phyloP scores from a whole-genome alignment of 37 sponge, comb jelly and placozoan genomes.

The Oscarella lobularis region DNA sequence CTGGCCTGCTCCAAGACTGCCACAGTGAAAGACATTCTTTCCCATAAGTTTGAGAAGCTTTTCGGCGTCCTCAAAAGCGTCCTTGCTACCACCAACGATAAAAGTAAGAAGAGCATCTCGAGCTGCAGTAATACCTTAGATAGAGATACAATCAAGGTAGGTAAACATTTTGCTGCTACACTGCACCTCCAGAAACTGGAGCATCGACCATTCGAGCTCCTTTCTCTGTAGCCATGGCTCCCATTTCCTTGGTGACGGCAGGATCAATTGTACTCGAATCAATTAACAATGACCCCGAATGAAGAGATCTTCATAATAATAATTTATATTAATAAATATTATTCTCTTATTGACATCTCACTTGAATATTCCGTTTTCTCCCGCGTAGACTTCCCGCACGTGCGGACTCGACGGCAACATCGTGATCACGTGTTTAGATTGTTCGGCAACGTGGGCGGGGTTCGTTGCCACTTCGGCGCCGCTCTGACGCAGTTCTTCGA shows the following conservation, averaged over 20 bases:
- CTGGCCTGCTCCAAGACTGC: conserved; percentile 52
- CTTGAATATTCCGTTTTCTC: conserved; percentile 48
- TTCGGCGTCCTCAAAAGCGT: conserved; percentile 46
- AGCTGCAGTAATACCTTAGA: conserved; percentile 79
- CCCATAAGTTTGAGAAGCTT: conserved; percentile 85
- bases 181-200: conserved; percentile 94
- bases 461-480: conserved; percentile 53
- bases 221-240: conserved; percentile 14
- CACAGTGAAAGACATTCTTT: conserved; percentile 87
- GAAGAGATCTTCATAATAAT: conserved; percentile 13
- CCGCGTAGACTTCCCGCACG: conserved; percentile 58
- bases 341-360: no score
- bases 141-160: no score
- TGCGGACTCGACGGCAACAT: conserved; percentile 68
- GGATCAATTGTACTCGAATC: conserved; percentile 94
- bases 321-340: no score
- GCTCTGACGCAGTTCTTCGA: conserved; percentile 18
- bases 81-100: conserved; percentile 85
- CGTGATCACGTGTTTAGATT: conserved; percentile 58
- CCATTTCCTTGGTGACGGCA: conserved; percentile 38
- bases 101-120: conserved; percentile 73
- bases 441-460: conserved; percentile 47
- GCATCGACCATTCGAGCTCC: conserved; percentile 69
- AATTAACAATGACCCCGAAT: conserved; percentile 56
- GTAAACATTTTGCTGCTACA: not conserved